Evolutionary conservation across 1,140 invertebrate species (phyloP), one percentile per base, ranked within the genome.

Genomic region (Drosophila subobscura): DNA sequence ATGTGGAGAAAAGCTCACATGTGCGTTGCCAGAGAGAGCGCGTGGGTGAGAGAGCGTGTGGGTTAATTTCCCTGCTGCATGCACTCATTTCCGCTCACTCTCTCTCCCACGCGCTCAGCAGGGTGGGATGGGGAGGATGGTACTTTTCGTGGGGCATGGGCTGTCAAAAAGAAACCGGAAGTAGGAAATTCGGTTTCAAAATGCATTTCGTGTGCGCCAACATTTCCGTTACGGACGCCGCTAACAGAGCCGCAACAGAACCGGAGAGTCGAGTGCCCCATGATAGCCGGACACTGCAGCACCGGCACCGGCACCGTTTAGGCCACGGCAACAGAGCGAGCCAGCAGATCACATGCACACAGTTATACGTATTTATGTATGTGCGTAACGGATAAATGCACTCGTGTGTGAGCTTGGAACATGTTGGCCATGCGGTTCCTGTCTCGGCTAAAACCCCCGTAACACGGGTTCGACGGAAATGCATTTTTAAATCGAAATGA

Each of bases 131-230:
- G 5, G 16, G 10, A 14, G 14, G n/a, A 7, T 68, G 44, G 66
- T 37, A 57, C 42, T 59, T 72, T 65, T 65, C 47, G 52, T 71
- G 59, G 46, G 23, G 71, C 41, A 58, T 71, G 52, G 59, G 42
- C 59, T 67, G 66, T 72, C 70, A 53, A 81, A 71, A 75, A 86
- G 81, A 86, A 66, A 88, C 74, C 83, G 81, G 81, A 86, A 61
- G 46, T 52, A 57, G 81, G 81, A 86, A 86, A 88, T 86, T 88
- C 77, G 83, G 83, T 78, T 86, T 72, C 81, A 72, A 88, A 84
- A 86, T 86, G 81, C 83, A 86, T 78, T 81, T 81, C 77, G 79
- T 76, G 80, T 65, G 44, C 58, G 71, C 51, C 67, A 53, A 84
- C 79, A 84, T 76, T 79, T 84, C 80, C 79, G 79, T 79, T 63